Evolutionary conservation across 35 echinoderm and acorn worm species (phyloP).

Genomic region (Stichopus chloronotus): DNA sequence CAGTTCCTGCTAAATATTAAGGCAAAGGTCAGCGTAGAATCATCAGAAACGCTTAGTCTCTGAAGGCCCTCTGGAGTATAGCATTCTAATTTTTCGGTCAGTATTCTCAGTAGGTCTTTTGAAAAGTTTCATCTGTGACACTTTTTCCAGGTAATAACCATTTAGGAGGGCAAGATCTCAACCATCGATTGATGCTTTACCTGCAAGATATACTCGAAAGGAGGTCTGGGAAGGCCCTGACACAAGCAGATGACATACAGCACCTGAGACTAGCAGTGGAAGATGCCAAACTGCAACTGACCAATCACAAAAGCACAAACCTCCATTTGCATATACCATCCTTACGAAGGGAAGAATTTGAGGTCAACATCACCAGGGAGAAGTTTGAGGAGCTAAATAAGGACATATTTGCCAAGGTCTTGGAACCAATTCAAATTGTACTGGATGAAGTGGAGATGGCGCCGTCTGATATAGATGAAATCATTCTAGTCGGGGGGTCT

Average conservation of each 20-base stretch:
- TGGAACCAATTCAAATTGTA: constrained; percentile 76
- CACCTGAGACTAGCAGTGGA: constrained; percentile 72
- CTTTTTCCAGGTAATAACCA: constrained; percentile 78
- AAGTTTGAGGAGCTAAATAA: constrained; percentile 78
- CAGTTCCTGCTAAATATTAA: no score
- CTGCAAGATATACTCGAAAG: constrained; percentile 62
- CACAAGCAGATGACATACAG: constrained; percentile 74
- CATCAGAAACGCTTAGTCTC: no score
- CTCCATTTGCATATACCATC: constrained; percentile 58
- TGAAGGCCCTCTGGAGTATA: no score
- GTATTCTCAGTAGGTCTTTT: no score
- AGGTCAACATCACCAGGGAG: constrained; percentile 61
- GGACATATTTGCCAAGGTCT: constrained; percentile 80
- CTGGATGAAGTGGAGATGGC: constrained; percentile 65
- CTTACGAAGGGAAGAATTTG: constrained; percentile 36
- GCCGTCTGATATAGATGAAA: constrained; percentile 70
- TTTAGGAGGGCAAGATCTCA: constrained; percentile 90
- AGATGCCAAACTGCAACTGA: constrained; percentile 78
- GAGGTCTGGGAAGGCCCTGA: constrained; percentile 47
- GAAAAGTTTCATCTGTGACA: background rate
- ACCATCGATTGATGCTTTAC: constrained; percentile 61
- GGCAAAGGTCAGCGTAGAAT: no score
- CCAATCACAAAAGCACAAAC: constrained; percentile 16
- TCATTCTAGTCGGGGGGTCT: constrained; percentile 79
- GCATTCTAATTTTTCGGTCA: no score